A percentile compares a stretch with the other conserved stretches of the same genome.
Conservation (phyloP, 2,888 invertebrate genomes). For the Mimumesa dahlbomi region DNA sequence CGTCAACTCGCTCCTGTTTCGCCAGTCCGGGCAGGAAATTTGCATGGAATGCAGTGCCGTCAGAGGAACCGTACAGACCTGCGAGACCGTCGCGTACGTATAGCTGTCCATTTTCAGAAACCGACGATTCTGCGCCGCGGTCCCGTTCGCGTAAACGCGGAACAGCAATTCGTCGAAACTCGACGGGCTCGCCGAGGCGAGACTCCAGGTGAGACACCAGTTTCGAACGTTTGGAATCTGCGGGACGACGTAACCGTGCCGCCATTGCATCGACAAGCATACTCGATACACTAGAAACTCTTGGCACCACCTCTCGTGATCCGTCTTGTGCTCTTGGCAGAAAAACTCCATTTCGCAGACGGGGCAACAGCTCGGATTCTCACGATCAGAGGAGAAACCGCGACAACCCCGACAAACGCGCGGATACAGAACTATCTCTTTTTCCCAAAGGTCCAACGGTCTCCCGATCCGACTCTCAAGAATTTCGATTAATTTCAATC, state of each 20-base stretch:
- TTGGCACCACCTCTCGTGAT: constrained; percentile 85
- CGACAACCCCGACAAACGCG: constrained; percentile 83
- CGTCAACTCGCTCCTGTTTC: constrained; percentile 55
- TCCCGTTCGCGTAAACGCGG: constrained; percentile 81
- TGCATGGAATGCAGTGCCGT: constrained; percentile 84
- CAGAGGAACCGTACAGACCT: constrained; percentile 85
- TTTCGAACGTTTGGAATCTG: constrained; percentile 82
- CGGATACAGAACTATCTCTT: constrained; percentile 86
- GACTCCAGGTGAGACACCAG: background rate
- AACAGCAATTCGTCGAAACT: constrained; percentile 81
- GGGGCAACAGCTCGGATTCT: constrained; percentile 83
- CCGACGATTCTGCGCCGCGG: constrained; percentile 81
- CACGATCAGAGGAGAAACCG: constrained; percentile 75
- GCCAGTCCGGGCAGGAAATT: constrained; percentile 73
- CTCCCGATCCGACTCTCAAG: constrained; percentile 84
- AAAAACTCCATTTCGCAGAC: constrained; percentile 84
- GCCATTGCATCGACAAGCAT: constrained; percentile 83
- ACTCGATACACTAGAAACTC: constrained; percentile 84
- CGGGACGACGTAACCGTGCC: constrained; percentile 82
- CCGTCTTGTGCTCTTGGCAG: constrained; percentile 81
- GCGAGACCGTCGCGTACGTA: constrained; percentile 85
- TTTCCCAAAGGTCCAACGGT: constrained; percentile 84
- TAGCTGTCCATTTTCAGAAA: constrained; percentile 81
- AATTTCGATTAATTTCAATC: constrained; percentile 84
- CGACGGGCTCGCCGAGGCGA: no score